Evolutionary conservation across 2,888 invertebrate species (phyloP).

Genomic region (Brachyptera putata): DNA sequence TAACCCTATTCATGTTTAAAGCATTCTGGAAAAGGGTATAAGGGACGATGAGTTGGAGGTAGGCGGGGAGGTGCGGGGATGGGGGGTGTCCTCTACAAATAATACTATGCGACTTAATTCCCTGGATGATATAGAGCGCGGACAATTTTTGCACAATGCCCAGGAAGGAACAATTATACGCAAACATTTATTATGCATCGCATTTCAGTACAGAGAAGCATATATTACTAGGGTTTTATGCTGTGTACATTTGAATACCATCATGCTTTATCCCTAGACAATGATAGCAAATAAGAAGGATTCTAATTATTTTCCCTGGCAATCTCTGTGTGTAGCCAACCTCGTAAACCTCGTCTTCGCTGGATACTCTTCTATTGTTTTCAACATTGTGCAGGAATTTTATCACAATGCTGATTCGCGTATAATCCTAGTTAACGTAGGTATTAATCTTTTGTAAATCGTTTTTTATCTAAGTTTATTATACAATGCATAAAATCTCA

Average conservation of each 20-base stretch:
- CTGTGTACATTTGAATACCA: conserved; percentile 33
- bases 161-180: conserved; percentile 28
- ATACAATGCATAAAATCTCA: too few relatives aligned
- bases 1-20: background rate
- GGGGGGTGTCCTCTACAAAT: background rate
- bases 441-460: too few relatives aligned
- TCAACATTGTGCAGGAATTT: too few relatives aligned
- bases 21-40: too few relatives aligned
- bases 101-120: conserved; percentile 6
- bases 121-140: conserved; percentile 8
- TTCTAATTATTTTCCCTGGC: conserved; percentile 16
- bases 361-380: too few relatives aligned
- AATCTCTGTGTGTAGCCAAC: too few relatives aligned
- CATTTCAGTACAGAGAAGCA: conserved; percentile 35
- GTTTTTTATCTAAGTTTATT: too few relatives aligned
- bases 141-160: conserved; percentile 19
- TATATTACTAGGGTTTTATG: conserved; percentile 38
- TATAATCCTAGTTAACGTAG: too few relatives aligned
- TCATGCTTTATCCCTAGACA: conserved; percentile 36
- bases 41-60: background rate
- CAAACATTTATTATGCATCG: conserved; percentile 26
- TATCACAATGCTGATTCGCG: too few relatives aligned
- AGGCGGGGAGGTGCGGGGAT: background rate
- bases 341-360: too few relatives aligned
- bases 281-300: conserved; percentile 29